phyloP scores from a whole-genome alignment of 2,113 vertebrate genomes.

The Chlorodrepanis virens region DNA sequence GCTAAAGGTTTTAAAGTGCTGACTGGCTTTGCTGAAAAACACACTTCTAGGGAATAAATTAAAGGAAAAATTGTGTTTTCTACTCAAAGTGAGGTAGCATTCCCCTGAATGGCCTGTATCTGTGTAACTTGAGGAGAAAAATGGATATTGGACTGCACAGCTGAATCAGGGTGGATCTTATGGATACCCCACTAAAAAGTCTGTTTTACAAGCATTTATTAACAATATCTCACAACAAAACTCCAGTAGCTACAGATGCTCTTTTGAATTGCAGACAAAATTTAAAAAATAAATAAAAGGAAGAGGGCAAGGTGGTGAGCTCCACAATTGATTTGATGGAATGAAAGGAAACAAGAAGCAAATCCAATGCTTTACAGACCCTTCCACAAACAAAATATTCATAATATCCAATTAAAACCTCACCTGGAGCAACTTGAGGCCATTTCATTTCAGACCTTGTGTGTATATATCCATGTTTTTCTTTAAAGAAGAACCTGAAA shows the following conservation, averaged over 20 bases:
- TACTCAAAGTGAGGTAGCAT: background rate
- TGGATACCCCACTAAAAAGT: background rate
- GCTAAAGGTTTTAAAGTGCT: background rate
- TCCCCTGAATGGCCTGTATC: background rate
- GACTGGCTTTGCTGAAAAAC: background rate
- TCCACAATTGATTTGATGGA: background rate
- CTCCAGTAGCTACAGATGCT: background rate
- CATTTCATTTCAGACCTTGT: background rate
- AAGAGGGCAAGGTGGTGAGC: background rate
- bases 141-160: background rate
- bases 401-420: background rate
- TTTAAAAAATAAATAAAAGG: background rate
- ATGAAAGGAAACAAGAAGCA: background rate
- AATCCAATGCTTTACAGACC: background rate
- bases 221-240: background rate
- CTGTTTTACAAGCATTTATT: background rate
- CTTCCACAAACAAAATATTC: background rate
- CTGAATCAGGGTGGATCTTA: background rate
- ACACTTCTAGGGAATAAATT: background rate
- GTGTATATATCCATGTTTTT: background rate
- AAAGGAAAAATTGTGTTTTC: background rate
- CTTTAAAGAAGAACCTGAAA: background rate
- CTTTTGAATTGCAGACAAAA: background rate
- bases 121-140: background rate
- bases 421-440: background rate